Evolutionary conservation across 1,140 invertebrate genomes (phyloP).

Genomic region (Drosophila prosaltans): DNA sequence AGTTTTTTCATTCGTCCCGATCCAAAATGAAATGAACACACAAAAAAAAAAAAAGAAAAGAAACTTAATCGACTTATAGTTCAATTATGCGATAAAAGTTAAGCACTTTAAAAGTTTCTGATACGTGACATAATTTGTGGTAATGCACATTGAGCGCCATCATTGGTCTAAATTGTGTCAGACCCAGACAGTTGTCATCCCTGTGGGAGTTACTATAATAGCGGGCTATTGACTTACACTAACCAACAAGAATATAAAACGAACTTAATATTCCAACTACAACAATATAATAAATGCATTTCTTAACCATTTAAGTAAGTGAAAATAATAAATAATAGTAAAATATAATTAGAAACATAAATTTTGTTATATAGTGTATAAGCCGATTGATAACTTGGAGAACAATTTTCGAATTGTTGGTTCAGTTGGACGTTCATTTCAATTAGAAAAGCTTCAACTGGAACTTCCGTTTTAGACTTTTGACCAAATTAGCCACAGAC

Average conservation of each 20-base stretch:
- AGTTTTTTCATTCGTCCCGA: conserved; percentile 46
- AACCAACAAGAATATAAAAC: not conserved
- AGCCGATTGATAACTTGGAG: not conserved
- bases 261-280: too few relatives aligned
- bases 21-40: conserved; percentile 24
- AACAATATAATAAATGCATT: not conserved
- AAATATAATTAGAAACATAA: not conserved
- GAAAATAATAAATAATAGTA: not conserved
- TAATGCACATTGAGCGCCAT: conserved; percentile 56
- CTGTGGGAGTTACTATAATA: not conserved
- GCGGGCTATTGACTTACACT: not conserved
- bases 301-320: not conserved
- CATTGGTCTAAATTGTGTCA: conserved; percentile 25
- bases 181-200: conserved; percentile 25
- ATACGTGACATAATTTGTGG: conserved; percentile 77
- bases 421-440: not conserved
- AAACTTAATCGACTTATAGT: conserved; percentile 50
- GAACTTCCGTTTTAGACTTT: not conserved
- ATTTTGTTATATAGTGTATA: not conserved
- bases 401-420: not conserved
- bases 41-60: conserved; percentile 27
- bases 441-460: not conserved
- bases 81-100: conserved; percentile 66
- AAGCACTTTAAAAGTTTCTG: conserved; percentile 67
- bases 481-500: not conserved